A percentile compares a stretch with the other conserved stretches of the same genome.
Conservation (phyloP, 2,888 invertebrate species). For the Xanthostigma xanthostigma region DNA sequence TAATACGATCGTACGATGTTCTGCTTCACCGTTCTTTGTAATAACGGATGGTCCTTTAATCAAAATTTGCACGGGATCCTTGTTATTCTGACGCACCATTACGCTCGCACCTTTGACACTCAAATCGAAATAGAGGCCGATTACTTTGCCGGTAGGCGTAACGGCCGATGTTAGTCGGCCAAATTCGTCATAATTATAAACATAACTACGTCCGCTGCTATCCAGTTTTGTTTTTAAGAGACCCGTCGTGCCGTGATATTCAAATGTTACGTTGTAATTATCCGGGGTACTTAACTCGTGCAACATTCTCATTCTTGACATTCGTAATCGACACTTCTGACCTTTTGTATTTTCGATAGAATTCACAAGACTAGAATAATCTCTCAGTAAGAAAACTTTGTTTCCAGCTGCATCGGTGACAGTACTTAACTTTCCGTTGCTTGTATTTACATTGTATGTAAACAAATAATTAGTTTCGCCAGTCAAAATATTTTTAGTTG, state of each 20-base stretch:
- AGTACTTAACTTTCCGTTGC: conserved; percentile 84
- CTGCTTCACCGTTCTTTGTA: conserved; percentile 67
- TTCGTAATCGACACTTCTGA: conserved; percentile 75
- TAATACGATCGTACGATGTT: conserved; percentile 62
- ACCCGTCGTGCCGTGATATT: conserved; percentile 83
- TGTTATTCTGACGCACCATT: conserved; percentile 66
- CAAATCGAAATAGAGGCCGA: conserved; percentile 75
- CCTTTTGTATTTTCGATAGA: conserved; percentile 90
- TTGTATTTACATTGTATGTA: conserved; percentile 91
- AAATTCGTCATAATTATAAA: conserved; percentile 90
- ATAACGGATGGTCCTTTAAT: conserved; percentile 79
- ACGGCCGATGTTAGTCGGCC: conserved; percentile 83
- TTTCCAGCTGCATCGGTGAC: conserved; percentile 89
- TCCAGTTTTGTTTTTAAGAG: conserved; percentile 78
- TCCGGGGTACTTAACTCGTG: conserved; percentile 84
- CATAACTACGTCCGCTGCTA: conserved; percentile 78
- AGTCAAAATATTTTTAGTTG: conserved; percentile 88
- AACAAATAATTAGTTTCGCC: conserved; percentile 87
- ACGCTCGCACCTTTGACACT: conserved; percentile 83
- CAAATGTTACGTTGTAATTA: conserved; percentile 86
- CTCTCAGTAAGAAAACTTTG: conserved; percentile 67
- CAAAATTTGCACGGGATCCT: conserved; percentile 68
- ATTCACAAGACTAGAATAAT: conserved; percentile 78
- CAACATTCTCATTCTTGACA: conserved; percentile 86
- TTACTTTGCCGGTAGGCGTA: conserved; percentile 89